A percentile compares a stretch with the other conserved stretches of the same genome.
phyloP scores from a whole-genome alignment of 1,140 invertebrate species.

The Apolygus lucorum region DNA sequence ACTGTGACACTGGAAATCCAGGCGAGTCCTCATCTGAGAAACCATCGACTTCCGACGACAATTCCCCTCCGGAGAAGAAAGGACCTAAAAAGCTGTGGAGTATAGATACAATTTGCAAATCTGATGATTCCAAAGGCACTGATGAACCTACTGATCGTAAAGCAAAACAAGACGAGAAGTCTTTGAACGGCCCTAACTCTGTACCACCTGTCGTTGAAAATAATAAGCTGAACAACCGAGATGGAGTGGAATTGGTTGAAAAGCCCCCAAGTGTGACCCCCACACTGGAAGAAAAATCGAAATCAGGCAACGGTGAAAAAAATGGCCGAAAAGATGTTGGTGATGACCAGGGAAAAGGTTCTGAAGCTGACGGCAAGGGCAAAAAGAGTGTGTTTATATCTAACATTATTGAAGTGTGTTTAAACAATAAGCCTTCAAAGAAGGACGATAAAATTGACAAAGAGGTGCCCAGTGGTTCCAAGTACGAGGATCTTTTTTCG shows the following conservation, averaged over 20 bases:
- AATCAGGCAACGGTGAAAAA: constrained; percentile 12
- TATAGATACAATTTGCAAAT: constrained; percentile 35
- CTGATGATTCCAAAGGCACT: constrained; percentile 19
- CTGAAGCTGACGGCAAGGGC: too few relatives aligned
- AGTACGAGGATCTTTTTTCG: constrained; percentile 20
- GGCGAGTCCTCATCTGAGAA: neutral
- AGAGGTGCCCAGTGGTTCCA: neutral
- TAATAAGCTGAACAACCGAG: neutral
- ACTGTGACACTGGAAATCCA: constrained; percentile 50
- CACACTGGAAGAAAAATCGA: constrained; percentile 10
- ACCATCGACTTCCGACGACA: neutral
- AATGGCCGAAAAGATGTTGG: constrained; percentile 8
- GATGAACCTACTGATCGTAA: neutral
- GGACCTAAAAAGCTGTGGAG: constrained; percentile 35
- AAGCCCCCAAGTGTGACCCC: neutral
- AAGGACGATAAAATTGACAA: neutral
- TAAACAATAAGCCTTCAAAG: constrained; percentile 11
- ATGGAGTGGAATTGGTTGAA: neutral
- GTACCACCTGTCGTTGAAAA: neutral
- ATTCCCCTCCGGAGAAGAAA: constrained; percentile 27
- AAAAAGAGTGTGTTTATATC: constrained; percentile 18
- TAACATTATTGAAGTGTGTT: constrained; percentile 22
- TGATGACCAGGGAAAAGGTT: constrained; percentile 4
- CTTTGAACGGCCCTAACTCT: neutral
- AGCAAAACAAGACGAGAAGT: too few relatives aligned